Evolutionary conservation across 2,113 vertebrate genomes (phyloP).

Genomic region (Helogale parvula): DNA sequence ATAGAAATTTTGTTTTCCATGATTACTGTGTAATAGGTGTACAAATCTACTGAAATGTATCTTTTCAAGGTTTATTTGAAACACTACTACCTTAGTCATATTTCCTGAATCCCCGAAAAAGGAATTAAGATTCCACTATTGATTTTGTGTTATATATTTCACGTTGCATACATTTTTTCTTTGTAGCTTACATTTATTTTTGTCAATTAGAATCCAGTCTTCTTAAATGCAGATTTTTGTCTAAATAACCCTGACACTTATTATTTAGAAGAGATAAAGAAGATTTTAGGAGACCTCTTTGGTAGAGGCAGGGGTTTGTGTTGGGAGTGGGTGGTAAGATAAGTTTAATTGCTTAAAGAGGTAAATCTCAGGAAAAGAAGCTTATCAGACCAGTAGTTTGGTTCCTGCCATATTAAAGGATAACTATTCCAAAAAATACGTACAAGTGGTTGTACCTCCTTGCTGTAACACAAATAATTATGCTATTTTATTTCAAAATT

Average conservation of each 20-base stretch:
- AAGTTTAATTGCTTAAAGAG: background rate
- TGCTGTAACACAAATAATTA: no score
- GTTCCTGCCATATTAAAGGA: background rate
- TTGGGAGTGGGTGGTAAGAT: accelerated
- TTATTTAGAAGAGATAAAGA: background rate
- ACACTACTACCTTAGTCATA: background rate
- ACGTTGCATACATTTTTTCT: background rate
- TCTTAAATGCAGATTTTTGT: background rate
- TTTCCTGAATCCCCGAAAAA: background rate
- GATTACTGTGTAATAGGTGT: background rate
- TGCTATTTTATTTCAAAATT: background rate
- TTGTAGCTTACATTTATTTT: background rate
- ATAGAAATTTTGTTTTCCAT: background rate
- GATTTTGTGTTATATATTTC: background rate
- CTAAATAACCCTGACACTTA: accelerated
- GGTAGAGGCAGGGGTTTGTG: accelerated
- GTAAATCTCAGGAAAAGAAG: background rate
- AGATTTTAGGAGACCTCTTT: background rate
- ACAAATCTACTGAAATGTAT: background rate
- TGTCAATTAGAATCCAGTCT: background rate
- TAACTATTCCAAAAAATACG: background rate
- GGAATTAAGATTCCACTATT: background rate
- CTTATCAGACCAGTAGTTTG: background rate
- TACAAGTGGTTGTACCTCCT: background rate
- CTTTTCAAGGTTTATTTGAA: background rate